phyloP scores from a whole-genome alignment of 2,113 vertebrate species.

The Pollachius pollachius region DNA sequence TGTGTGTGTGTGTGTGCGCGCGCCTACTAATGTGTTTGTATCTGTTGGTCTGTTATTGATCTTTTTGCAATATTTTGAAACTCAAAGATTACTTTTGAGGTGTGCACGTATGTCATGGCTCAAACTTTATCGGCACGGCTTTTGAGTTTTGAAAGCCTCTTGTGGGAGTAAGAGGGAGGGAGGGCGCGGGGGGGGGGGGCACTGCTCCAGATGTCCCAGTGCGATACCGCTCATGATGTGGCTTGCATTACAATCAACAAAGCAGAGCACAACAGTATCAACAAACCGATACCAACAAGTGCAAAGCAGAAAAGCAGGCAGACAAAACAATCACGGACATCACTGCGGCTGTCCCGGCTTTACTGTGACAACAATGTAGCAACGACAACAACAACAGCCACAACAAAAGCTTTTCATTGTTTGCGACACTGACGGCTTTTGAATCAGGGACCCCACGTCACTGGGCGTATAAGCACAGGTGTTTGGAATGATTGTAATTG shows the following conservation, averaged over 20 bases:
- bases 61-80: not conserved
- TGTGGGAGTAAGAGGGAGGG: not conserved
- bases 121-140: constrained; percentile 9
- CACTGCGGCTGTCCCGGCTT: constrained; percentile 16
- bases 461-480: constrained; percentile 42
- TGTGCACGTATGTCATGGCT: not conserved
- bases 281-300: constrained; percentile 15
- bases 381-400: too few relatives aligned
- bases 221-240: constrained; percentile 17
- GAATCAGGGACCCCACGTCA: constrained; percentile 40
- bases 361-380: constrained; percentile 13
- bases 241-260: constrained; percentile 27
- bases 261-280: constrained; percentile 6
- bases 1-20: constrained; percentile 3
- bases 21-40: not conserved
- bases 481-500: constrained; percentile 57
- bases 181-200: not conserved
- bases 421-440: constrained; percentile 18
- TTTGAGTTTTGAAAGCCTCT: not conserved
- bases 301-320: constrained; percentile 17
- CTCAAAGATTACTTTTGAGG: constrained; percentile 10
- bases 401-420: too few relatives aligned
- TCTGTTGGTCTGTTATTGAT: too few relatives aligned
- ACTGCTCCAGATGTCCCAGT: constrained; percentile 37
- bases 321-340: constrained; percentile 23